A percentile compares a stretch with the other conserved stretches of the same genome.
phyloP scores from a whole-genome alignment of 2,888 invertebrate genomes.

The Epinotia brunnichana region DNA sequence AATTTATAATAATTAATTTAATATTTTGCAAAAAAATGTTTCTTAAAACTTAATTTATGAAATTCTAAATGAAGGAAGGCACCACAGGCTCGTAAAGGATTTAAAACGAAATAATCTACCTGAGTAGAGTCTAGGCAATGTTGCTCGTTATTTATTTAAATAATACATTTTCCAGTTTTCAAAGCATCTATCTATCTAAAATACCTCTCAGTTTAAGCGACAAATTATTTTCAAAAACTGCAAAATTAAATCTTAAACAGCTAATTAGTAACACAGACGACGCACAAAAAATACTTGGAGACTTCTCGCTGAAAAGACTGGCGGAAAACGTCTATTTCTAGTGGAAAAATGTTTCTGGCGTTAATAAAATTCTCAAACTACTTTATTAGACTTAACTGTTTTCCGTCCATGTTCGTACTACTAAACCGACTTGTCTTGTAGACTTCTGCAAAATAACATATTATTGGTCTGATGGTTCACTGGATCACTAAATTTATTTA shows the following conservation, averaged over 20 bases:
- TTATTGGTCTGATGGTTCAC: too few relatives aligned
- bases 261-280: conserved; percentile 20
- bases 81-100: background rate
- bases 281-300: background rate
- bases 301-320: conserved; percentile 14
- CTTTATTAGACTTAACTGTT: background rate
- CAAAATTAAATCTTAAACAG: background rate
- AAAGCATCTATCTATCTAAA: background rate
- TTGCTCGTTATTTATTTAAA: too few relatives aligned
- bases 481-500: too few relatives aligned
- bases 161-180: background rate
- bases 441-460: background rate
- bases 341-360: conserved; percentile 9
- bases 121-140: background rate
- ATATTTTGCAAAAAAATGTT: too few relatives aligned
- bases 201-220: background rate
- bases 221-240: background rate
- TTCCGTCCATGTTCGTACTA: background rate
- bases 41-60: too few relatives aligned
- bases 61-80: background rate
- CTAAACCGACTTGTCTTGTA: too few relatives aligned
- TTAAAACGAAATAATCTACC: background rate
- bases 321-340: conserved; percentile 15
- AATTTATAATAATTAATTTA: too few relatives aligned
- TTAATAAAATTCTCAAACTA: background rate